phyloP scores from a whole-genome alignment of 2,888 invertebrate genomes.

The Odontothrips loti region DNA sequence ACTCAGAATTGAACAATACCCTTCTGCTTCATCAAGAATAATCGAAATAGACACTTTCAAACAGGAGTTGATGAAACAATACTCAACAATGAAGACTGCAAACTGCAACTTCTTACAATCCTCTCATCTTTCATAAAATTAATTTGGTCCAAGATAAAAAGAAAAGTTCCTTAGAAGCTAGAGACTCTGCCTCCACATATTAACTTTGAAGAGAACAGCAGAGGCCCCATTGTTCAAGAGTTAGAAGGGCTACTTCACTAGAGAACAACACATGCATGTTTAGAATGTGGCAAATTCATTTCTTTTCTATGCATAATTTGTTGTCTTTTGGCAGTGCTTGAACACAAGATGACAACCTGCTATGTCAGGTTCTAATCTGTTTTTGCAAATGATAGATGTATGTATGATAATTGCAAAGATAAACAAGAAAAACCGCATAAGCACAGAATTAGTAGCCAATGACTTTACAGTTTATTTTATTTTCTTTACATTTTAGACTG shows the following conservation, averaged over 20 bases:
- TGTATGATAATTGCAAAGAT: not conserved
- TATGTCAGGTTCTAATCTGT: not conserved
- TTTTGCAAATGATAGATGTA: not conserved
- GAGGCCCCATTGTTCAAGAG: not conserved
- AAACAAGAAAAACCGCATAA: not conserved
- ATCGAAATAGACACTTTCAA: too few relatives aligned
- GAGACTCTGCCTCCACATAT: not conserved
- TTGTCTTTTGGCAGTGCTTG: not conserved
- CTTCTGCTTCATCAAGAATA: too few relatives aligned
- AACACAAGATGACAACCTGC: not conserved
- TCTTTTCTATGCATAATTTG: not conserved
- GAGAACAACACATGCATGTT: not conserved
- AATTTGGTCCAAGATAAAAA: conserved; percentile 8
- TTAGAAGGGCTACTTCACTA: not conserved
- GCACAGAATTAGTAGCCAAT: not conserved
- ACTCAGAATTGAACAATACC: not conserved
- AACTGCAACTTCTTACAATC: not conserved
- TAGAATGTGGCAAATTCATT: not conserved
- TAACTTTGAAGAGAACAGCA: not conserved
- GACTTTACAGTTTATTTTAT: not conserved
- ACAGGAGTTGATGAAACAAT: too few relatives aligned
- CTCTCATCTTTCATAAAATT: not conserved
- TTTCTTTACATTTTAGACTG: not conserved
- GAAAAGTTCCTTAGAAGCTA: not conserved
- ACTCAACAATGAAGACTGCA: too few relatives aligned